These are phyloP conservation scores for Distichodus sexfasciatus DNA, from an alignment of 2,797 vertebrate genomes.

Conservation along the genomic window DNA sequence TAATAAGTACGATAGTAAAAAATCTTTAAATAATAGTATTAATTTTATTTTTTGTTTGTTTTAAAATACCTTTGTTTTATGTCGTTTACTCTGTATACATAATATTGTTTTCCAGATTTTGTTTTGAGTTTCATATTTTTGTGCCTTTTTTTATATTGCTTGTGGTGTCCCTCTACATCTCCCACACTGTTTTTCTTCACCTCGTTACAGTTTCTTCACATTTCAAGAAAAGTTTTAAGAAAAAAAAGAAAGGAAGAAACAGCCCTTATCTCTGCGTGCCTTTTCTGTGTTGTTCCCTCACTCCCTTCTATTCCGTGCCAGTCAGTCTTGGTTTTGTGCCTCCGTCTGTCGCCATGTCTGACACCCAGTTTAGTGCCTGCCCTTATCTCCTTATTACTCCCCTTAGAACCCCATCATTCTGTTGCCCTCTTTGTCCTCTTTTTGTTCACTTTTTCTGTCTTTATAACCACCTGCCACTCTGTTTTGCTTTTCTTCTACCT, in stretches of 20 bases:
- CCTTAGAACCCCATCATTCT: background rate
- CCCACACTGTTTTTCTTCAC: slow-evolving; percentile 34
- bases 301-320: slow-evolving; percentile 39
- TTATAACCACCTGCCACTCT: slow-evolving; percentile 41
- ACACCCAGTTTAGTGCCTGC: slow-evolving; percentile 46
- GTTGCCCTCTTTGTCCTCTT: slow-evolving; percentile 1
- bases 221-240: slow-evolving; percentile 39
- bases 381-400: background rate
- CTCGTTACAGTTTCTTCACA: slow-evolving; percentile 46
- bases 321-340: slow-evolving; percentile 47
- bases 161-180: slow-evolving; percentile 39
- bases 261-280: slow-evolving; percentile 70
- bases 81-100: slow-evolving; percentile 57
- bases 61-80: slow-evolving; percentile 61
- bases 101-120: slow-evolving; percentile 57
- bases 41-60: slow-evolving; percentile 64
- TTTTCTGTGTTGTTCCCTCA: slow-evolving; percentile 60
- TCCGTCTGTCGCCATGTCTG: slow-evolving; percentile 32
- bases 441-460: background rate
- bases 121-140: slow-evolving; percentile 60
- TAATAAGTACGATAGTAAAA: slow-evolving; percentile 60
- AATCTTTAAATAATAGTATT: slow-evolving; percentile 68
- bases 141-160: slow-evolving; percentile 68
- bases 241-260: slow-evolving; percentile 43
- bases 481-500: slow-evolving; percentile 46